Evolutionary conservation across 2,797 vertebrate species (phyloP).

Genomic region (Alauda arvensis): DNA sequence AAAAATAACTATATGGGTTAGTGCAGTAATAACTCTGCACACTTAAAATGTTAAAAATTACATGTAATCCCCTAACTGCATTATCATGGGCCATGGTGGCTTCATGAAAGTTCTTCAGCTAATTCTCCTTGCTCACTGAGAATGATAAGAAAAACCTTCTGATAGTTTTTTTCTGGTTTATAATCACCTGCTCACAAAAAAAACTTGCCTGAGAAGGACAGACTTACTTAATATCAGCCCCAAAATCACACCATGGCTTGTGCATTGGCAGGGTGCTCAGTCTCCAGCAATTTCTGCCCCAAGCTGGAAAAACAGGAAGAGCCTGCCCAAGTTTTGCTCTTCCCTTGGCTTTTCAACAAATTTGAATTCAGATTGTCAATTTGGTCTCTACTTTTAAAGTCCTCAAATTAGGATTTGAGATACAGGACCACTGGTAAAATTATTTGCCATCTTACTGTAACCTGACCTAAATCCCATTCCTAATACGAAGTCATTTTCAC

Average conservation of each 20-base stretch:
- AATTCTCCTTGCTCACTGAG: background rate
- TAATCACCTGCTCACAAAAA: background rate
- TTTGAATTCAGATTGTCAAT: background rate
- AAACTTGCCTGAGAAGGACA: background rate
- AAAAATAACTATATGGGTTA: background rate
- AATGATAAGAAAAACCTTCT: background rate
- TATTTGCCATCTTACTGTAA: background rate
- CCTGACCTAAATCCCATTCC: background rate
- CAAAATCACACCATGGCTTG: background rate
- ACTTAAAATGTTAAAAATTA: background rate
- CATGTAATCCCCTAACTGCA: background rate
- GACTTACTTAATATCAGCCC: background rate
- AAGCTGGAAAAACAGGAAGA: background rate
- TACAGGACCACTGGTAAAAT: background rate
- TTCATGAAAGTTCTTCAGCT: background rate
- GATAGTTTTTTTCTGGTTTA: background rate
- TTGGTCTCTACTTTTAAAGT: background rate
- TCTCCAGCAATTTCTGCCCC: background rate
- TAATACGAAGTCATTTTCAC: background rate
- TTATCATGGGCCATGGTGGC: background rate
- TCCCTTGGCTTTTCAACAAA: background rate
- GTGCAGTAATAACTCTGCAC: background rate
- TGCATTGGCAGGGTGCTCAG: background rate
- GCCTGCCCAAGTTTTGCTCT: background rate
- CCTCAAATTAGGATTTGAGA: background rate